A percentile compares a stretch with the other conserved stretches of the same genome.
Evolutionary conservation across 2,113 vertebrate genomes (phyloP).

Genomic region (Muntiacus muntjak): DNA sequence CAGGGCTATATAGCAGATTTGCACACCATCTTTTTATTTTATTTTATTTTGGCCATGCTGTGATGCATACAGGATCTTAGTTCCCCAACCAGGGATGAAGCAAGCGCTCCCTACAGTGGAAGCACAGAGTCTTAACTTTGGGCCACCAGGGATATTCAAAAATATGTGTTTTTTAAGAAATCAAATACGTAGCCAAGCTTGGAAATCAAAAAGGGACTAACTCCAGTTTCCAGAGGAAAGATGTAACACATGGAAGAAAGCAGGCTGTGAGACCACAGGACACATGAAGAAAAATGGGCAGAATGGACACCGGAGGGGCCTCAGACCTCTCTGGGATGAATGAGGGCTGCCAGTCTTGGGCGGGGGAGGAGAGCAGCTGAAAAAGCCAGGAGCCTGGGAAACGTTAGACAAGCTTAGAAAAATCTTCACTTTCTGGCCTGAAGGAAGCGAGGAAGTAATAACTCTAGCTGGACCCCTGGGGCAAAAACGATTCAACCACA

Average conservation of each 20-base stretch:
- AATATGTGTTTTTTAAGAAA: not conserved
- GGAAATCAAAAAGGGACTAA: not conserved
- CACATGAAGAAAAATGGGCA: not conserved
- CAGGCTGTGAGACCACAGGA: not conserved
- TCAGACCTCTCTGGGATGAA: not conserved
- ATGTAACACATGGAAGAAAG: too few relatives aligned
- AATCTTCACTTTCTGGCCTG: not conserved
- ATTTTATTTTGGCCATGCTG: not conserved
- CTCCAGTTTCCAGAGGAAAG: not conserved
- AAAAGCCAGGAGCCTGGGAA: not conserved
- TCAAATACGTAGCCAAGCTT: not conserved
- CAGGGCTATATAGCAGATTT: not conserved
- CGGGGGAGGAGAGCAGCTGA: not conserved
- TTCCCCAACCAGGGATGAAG: not conserved
- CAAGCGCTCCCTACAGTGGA: not conserved
- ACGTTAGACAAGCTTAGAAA: not conserved
- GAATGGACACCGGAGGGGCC: fast-evolving
- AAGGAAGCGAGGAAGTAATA: not conserved
- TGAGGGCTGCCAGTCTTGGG: not conserved
- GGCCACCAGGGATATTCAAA: not conserved
- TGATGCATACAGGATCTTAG: not conserved
- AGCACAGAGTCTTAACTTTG: not conserved
- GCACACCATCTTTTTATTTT: not conserved
- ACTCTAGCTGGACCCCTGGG: not conserved
- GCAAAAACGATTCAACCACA: not conserved